A percentile compares a stretch with the other conserved stretches of the same genome.
Conservation (phyloP, 2,888 invertebrate species). For the Strigamia maritima region DNA sequence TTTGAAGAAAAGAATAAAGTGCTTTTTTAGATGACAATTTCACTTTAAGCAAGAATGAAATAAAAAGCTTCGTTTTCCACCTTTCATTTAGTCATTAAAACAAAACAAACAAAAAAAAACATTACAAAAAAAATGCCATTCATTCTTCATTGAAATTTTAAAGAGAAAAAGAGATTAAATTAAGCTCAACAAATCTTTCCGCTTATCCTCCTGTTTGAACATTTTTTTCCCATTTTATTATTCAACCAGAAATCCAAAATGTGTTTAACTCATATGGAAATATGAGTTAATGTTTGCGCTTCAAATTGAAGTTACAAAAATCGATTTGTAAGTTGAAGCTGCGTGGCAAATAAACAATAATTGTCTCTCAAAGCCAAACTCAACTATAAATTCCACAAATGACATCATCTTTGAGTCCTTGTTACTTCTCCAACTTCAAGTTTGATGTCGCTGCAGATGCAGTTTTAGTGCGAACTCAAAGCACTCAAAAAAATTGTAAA, state of each 20-base stretch:
- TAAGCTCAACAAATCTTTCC: neutral
- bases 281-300: neutral
- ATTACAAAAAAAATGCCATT: neutral
- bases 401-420: too few relatives aligned
- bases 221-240: too few relatives aligned
- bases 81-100: neutral
- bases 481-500: too few relatives aligned
- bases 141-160: neutral
- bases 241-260: too few relatives aligned
- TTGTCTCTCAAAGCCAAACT: neutral
- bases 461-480: too few relatives aligned
- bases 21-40: conserved; percentile 9
- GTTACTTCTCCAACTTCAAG: too few relatives aligned
- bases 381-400: too few relatives aligned
- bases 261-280: neutral
- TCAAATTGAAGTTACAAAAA: neutral
- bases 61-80: conserved; percentile 10
- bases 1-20: conserved; percentile 16
- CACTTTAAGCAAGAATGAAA: conserved; percentile 8
- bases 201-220: neutral
- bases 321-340: conserved; percentile 13
- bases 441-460: too few relatives aligned
- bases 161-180: neutral
- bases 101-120: conserved; percentile 1
- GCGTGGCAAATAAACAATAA: neutral